A percentile compares a stretch with the other conserved stretches of the same genome.
Evolutionary conservation across 1,140 invertebrate genomes (phyloP).

Genomic region (Holotrichia oblita): DNA sequence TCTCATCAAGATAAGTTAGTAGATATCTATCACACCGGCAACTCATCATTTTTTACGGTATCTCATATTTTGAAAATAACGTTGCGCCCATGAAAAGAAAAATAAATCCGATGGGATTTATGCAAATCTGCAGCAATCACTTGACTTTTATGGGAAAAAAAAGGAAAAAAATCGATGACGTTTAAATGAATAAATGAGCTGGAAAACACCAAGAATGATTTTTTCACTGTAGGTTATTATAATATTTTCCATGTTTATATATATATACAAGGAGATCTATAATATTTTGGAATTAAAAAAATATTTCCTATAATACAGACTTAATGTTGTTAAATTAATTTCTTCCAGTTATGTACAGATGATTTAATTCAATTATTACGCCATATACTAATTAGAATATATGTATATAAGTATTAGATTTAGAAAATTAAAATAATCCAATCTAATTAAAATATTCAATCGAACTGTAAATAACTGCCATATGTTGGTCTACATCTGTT

Average conservation of each 20-base stretch:
- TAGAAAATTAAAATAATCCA: background rate
- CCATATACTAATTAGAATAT: background rate
- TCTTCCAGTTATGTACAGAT: background rate
- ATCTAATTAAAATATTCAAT: background rate
- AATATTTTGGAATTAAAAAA: background rate
- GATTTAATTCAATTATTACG: background rate
- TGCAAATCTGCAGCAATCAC: background rate
- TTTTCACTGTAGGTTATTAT: background rate
- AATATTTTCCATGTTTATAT: slow-evolving; percentile 8
- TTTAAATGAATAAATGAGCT: slow-evolving; percentile 12
- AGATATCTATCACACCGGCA: slow-evolving; percentile 1
- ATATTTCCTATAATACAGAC: slow-evolving; percentile 12
- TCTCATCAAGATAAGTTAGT: background rate
- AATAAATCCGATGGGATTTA: background rate
- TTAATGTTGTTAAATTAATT: background rate
- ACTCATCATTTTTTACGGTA: background rate
- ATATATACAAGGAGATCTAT: slow-evolving; percentile 17
- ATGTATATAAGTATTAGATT: too few species aligned
- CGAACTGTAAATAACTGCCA: background rate
- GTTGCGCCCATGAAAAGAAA: background rate
- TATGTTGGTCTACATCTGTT: background rate
- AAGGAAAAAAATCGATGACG: background rate
- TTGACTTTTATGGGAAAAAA: background rate
- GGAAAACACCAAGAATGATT: background rate
- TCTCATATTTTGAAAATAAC: background rate